Evolutionary conservation across 2,888 invertebrate genomes (phyloP), one percentile per base, ranked within the genome.

Genomic region (Tachina fera): DNA sequence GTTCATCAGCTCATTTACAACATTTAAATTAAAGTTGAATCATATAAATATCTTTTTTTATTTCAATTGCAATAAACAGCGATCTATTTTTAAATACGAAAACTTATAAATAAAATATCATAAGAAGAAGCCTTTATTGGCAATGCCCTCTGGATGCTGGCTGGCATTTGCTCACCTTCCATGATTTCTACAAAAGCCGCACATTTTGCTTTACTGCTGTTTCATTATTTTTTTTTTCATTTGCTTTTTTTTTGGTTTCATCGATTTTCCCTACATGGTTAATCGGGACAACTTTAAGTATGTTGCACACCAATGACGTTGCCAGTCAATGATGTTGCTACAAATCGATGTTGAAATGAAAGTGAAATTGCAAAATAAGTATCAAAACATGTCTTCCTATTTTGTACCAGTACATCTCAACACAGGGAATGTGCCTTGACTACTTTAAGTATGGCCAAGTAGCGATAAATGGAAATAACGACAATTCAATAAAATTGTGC

Each of bases 301-400:
- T 67, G 58, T 71, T 72, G 63, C 51, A 71, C 56, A 71, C 56
- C 58, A 58, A 65, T 72, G 70, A n/a, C 68, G 68, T 63, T 75
- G 60, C 49, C 47, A 58, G 58, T 72, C 51, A 51, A 67, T 72
- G 72, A 60, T 74, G 53, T 68, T 76, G 75, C 67, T 56, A 60
- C 56, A 71, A 71, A 79, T 47, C 70, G 60, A 60, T 79, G 71
- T 75, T 76, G 67, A 76, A 86, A 86, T 80, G 86, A 86, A 83
- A 86, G 86, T 86, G 86, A 86, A 83, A 86, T 76, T 83, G 43
- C 14, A 53, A 72, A 76, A 83, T 39, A 53, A 49, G 49, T 39
- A 41, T 72, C 41, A 60, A 76, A 45, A 61, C 53, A 22, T 49
- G 63, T 49, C 70, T 49, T 43, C 11, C 41, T 60, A 41, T 16